These are phyloP conservation scores for Acomys russatus DNA, from an alignment of 2,797 vertebrate genomes.

Conservation along the genomic window DNA sequence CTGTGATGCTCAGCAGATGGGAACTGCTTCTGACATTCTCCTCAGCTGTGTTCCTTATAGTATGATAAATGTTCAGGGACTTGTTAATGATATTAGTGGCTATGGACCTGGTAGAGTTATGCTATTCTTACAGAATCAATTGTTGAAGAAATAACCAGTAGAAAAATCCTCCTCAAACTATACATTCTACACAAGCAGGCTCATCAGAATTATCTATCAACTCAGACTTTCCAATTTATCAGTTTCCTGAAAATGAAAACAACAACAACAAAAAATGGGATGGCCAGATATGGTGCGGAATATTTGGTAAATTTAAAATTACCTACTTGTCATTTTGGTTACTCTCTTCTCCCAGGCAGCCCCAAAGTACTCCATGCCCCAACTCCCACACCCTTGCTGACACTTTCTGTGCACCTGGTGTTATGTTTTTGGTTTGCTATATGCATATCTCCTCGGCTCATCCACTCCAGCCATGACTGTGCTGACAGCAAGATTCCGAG, in stretches of 20 bases:
- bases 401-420: not conserved
- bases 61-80: not conserved
- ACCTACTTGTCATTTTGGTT: not conserved
- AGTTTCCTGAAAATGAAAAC: constrained; percentile 7
- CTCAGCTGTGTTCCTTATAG: not conserved
- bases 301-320: constrained; percentile 6
- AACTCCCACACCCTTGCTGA: not conserved
- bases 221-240: not conserved
- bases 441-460: not conserved
- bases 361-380: not conserved
- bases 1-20: not conserved
- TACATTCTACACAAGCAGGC: not conserved
- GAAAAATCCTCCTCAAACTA: constrained; percentile 24
- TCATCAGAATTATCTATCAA: constrained; percentile 6
- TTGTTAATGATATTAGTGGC: not conserved
- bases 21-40: not conserved
- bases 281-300: not conserved
- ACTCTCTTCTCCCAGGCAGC: not conserved
- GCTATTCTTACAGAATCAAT: not conserved
- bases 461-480: not conserved
- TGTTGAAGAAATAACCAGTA: constrained; percentile 45
- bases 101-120: not conserved
- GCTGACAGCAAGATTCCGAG: not conserved
- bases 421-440: not conserved
- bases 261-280: not conserved